Base-by-base conservation (phyloP, 2,888 invertebrate genomes). In the Autographa pulchrina region DNA sequence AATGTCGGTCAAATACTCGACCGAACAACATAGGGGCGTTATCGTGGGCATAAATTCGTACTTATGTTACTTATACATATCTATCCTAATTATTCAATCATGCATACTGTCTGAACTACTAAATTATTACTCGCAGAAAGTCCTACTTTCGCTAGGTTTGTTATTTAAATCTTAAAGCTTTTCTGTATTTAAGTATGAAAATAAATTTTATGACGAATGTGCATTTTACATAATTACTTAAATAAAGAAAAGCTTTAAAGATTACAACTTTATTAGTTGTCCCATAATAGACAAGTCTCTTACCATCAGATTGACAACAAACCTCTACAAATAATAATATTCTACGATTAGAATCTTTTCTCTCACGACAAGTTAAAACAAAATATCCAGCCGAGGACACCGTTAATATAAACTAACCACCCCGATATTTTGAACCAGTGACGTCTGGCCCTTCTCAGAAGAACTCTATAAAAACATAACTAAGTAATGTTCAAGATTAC, bases 11-110 rank as follows among this genome's bases (percentile, higher is more conserved):
- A 88, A 89, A 90, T 87, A 83, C 80, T 83, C 82, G 78, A 82
- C 82, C 59, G 74, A 80, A 70, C 81, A 77, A 74, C 86, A 92
- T 92, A 87, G 88, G 92, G 93, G 92, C 92, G 89, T 92, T 93
- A 93, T 93, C 93, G 80, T 67, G 60, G 58, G 72, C 76, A 78
- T 78, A 80, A 80, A 76, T 76, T 73, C 75, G 70, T 83, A 80
- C 74, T 74, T 62, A 75, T 62, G 74, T 65, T 69, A 69, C 64
- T 38, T 73, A 65, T 56, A 78, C 59, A 62, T 66, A 67, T 58
- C 62, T 68, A 68, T 73, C 58, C 32, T 62, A 78, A 81, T 81
- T 80, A 80, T 71, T 80, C 48, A 70, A 65, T 76, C 66, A 60
- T 63, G 54, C 54, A 56, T 56, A 25, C 54, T 25, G 54, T 56